phyloP scores from a whole-genome alignment of 2,113 vertebrate genomes.

The Acinonyx jubatus region DNA sequence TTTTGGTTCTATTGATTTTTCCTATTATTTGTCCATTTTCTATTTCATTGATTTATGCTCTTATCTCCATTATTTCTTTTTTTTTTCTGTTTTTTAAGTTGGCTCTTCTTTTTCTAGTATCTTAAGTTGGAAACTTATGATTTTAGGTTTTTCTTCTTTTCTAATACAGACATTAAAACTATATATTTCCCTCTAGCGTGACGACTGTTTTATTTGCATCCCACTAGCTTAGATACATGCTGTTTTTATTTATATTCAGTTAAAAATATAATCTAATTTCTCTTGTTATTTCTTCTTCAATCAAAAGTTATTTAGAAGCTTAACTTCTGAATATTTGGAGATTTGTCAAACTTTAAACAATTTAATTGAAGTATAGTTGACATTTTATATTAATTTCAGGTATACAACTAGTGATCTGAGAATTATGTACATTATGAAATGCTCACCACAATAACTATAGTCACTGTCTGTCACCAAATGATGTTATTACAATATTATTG shows the following conservation, averaged over 20 bases:
- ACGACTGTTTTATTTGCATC: neutral
- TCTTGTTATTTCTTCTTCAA: neutral
- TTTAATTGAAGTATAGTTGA: neutral
- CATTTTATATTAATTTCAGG: neutral
- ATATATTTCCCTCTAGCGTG: neutral
- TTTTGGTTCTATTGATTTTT: neutral
- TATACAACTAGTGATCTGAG: neutral
- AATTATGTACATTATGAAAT: neutral
- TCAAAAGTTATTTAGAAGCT: neutral
- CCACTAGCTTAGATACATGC: neutral
- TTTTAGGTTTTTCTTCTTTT: neutral
- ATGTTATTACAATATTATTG: neutral
- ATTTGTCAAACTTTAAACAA: neutral
- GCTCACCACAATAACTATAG: neutral
- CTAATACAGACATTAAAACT: neutral
- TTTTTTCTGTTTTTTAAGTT: neutral
- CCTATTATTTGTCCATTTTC: neutral
- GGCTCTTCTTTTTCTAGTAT: neutral
- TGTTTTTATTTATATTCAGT: neutral
- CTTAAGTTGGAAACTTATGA: neutral
- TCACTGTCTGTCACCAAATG: neutral
- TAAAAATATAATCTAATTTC: neutral
- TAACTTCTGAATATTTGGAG: neutral
- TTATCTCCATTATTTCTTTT: neutral
- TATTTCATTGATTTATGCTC: neutral